phyloP scores from a whole-genome alignment of 2,797 vertebrate species.

The Amphiprion clarkii region DNA sequence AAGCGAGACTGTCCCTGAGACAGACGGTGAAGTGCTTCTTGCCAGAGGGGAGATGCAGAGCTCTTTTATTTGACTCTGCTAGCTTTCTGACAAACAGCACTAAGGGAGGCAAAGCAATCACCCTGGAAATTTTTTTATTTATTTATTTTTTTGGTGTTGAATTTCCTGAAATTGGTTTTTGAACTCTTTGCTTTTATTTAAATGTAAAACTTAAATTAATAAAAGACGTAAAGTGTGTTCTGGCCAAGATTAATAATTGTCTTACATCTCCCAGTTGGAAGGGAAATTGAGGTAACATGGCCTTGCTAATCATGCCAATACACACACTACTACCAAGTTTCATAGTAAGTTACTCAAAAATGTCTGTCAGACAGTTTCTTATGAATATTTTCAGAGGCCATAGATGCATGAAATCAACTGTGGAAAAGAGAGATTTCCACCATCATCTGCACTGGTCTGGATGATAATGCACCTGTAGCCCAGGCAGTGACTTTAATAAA shows the following conservation, averaged over 20 bases:
- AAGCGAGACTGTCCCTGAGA: too few species aligned
- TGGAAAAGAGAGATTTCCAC: conserved; percentile 5
- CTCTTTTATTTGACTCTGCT: neutral
- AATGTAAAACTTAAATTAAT: too few species aligned
- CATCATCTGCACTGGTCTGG: conserved; percentile 14
- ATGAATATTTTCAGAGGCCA: conserved; percentile 16
- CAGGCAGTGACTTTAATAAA: conserved; percentile 58
- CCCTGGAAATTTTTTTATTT: too few species aligned
- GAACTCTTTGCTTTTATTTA: too few species aligned
- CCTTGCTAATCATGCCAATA: neutral
- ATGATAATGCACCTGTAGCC: conserved; percentile 36
- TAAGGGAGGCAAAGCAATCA: too few species aligned
- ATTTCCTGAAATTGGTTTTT: too few species aligned
- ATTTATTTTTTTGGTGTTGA: too few species aligned
- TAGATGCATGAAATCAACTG: conserved; percentile 29
- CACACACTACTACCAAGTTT: neutral
- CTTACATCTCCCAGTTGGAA: neutral
- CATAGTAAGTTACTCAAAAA: conserved; percentile 4
- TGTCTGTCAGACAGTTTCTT: conserved; percentile 16
- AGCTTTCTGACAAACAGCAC: neutral
- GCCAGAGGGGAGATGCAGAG: neutral
- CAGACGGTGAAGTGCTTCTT: neutral
- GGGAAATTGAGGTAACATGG: neutral
- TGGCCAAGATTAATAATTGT: neutral
- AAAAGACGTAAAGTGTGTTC: too few species aligned